Evolutionary conservation across 1,140 invertebrate genomes (phyloP).

Genomic region (Oncopodura yosiiana): DNA sequence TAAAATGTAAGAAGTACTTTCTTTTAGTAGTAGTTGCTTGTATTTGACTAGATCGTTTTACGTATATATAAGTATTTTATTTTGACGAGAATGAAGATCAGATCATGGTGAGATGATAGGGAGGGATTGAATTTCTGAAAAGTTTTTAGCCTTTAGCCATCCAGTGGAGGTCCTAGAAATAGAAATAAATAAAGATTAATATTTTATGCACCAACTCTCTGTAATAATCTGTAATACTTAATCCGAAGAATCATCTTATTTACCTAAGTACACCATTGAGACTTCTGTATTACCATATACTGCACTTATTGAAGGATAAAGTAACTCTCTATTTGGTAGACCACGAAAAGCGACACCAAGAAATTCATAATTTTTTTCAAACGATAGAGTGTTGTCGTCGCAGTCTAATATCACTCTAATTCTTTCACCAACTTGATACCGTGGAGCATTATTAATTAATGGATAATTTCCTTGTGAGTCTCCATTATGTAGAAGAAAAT

Average conservation of each 20-base stretch:
- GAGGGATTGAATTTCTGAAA: background rate
- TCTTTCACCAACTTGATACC: slow-evolving; percentile 95
- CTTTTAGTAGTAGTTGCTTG: no score
- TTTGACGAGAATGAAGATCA: background rate
- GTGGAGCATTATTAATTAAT: slow-evolving; percentile 88
- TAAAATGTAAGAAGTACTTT: no score
- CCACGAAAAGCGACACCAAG: slow-evolving; percentile 93
- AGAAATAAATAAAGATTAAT: no score
- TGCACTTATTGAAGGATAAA: slow-evolving; percentile 92
- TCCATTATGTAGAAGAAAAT: slow-evolving; percentile 92
- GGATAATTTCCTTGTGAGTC: slow-evolving; percentile 93
- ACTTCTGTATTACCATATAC: slow-evolving; percentile 99
- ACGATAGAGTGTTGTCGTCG: slow-evolving; percentile 91
- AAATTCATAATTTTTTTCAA: slow-evolving; percentile 98
- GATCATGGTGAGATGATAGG: background rate
- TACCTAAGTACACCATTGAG: slow-evolving; percentile 99
- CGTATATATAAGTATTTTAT: background rate
- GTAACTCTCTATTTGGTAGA: slow-evolving; percentile 75
- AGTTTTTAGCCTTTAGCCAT: slow-evolving; percentile 55
- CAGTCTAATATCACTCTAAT: slow-evolving; percentile 95
- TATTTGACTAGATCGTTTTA: background rate
- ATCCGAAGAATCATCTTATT: no score
- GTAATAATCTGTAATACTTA: no score
- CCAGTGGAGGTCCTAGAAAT: slow-evolving; percentile 71
- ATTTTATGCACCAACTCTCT: no score